Base-by-base conservation (phyloP, 2,888 invertebrate species). In the Mechanitis messenoides region DNA sequence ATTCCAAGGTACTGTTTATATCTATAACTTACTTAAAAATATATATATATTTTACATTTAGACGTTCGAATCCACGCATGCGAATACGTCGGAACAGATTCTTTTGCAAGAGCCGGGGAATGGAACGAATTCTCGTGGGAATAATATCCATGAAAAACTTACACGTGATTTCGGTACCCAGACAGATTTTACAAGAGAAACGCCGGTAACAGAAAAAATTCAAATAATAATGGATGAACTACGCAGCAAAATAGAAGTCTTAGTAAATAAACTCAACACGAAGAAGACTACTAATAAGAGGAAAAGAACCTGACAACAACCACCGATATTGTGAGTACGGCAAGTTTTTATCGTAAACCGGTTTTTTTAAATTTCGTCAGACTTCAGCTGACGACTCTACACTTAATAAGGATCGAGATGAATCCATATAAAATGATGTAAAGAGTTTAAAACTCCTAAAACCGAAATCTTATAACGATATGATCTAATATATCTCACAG, bases 91-190 rank as follows among this genome's bases (percentile, higher is more conserved):
- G 53, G 60, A 60, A 53, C 54, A 31, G 4, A 46, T 33, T 28
- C 55, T 45, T 31, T 3, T 28, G n/a, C 35, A 58, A 28, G 60
- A 57, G 54, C 33, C 12, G 3, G 54, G 46, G 47, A 1, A 7
- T 7, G 42, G 7, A 59, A 57, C 6, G 55, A 57, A 31, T 38
- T 31, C 11, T 45, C 42, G 58, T 59, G 33, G 65, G 64, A 62
- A 55, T 56, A 45, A 62, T 63, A 65, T 58, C 47, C 5, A 67
- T 62, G 53, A 55, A 53, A 69, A 57, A 66, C 69, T 67, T 2
- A 61, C 53, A 20, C 66, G 71, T 45, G 74, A 78, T 58, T 68
- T 70, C 11, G 73, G 69, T 46, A 78, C 75, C 4, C 79, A 79
- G 69, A 79, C 78, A 1, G 75, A 77, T 57, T 70, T 73, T 28